Percentiles rank a stretch among this genome's conserved stretches.
phyloP scores from a whole-genome alignment of 2,888 invertebrate genomes.

The Drosophila parthenogenetica region DNA sequence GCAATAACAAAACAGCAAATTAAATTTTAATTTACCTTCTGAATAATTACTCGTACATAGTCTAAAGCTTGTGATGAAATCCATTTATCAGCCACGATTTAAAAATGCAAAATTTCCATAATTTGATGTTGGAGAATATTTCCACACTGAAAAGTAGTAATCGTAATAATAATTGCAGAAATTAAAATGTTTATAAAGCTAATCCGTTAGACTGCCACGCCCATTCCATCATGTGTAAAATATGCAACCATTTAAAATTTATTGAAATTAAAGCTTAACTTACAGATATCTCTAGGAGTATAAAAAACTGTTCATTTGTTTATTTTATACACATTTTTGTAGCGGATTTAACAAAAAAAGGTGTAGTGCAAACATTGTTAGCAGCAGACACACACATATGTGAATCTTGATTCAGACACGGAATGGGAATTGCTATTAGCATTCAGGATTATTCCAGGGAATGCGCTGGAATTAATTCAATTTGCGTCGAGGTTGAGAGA shows the following conservation, averaged over 20 bases:
- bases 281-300: neutral
- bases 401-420: conserved; percentile 10
- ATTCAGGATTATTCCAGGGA: conserved; percentile 18
- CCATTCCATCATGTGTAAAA: conserved; percentile 18
- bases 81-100: conserved; percentile 50
- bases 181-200: conserved; percentile 52
- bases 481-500: conserved; percentile 34
- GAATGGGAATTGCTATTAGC: conserved; percentile 9
- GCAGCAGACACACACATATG: conserved; percentile 3
- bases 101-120: conserved; percentile 37
- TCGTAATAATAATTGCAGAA: conserved; percentile 42
- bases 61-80: conserved; percentile 36
- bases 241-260: conserved; percentile 22
- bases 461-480: conserved; percentile 63
- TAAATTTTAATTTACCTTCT: conserved; percentile 50
- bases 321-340: neutral
- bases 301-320: neutral
- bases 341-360: neutral
- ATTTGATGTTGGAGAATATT: conserved; percentile 18
- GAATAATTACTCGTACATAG: conserved; percentile 53
- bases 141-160: conserved; percentile 26
- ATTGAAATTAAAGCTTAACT: conserved; percentile 20
- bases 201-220: conserved; percentile 22
- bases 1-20: conserved; percentile 37
- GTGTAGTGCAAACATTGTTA: conserved; percentile 17